Evolutionary conservation across 2,797 vertebrate species (phyloP).

Genomic region (Holocentrus rufus): DNA sequence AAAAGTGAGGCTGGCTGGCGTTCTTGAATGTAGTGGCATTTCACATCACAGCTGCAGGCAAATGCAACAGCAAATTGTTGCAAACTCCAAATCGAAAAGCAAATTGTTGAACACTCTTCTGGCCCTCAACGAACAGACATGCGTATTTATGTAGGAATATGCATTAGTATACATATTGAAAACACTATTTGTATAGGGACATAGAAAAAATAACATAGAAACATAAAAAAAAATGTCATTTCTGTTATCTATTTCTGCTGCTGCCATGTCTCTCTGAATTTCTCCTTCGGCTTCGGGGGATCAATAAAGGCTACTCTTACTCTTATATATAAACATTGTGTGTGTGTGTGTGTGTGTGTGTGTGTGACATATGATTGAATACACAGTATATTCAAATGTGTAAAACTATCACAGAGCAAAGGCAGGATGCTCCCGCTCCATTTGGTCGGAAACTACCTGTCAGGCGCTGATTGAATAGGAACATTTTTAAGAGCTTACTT

Average conservation of each 20-base stretch:
- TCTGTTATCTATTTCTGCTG: too few species aligned
- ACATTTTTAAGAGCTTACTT: conserved; percentile 18
- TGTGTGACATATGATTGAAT: background rate
- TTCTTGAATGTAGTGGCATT: background rate
- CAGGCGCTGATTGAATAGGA: conserved; percentile 35
- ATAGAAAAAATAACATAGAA: too few species aligned
- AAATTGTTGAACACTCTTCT: background rate
- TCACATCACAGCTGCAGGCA: background rate
- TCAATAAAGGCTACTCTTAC: too few species aligned
- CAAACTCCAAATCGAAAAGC: background rate
- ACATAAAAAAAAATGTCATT: too few species aligned
- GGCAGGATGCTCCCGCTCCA: conserved; percentile 13
- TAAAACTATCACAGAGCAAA: conserved; percentile 30
- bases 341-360: background rate
- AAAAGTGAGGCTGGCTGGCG: background rate
- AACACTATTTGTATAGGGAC: too few species aligned
- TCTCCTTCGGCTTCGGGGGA: too few species aligned
- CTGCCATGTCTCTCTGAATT: too few species aligned
- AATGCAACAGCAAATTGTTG: background rate
- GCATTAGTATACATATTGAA: too few species aligned
- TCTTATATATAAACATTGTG: too few species aligned
- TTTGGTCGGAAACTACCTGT: conserved; percentile 26
- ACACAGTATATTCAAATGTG: conserved; percentile 26
- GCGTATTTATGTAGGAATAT: too few species aligned
- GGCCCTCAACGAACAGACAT: background rate